Evolutionary conservation across 2,888 invertebrate genomes (phyloP).

Genomic region (Tipula vernalis): DNA sequence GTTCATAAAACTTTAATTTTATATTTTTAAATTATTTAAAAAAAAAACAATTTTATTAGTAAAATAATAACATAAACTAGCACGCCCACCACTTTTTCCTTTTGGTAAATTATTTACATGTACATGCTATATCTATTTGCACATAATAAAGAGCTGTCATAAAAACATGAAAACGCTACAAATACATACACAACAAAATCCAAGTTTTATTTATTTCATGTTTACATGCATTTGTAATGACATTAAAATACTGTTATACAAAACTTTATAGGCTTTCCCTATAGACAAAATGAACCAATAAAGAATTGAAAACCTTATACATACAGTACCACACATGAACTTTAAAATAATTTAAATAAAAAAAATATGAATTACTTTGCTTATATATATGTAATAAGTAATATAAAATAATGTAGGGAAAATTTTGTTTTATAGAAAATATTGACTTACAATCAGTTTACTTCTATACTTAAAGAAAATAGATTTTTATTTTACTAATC

Average conservation of each 20-base stretch:
- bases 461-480: no score
- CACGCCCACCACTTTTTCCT: background rate
- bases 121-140: background rate
- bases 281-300: background rate
- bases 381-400: no score
- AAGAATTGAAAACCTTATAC: background rate
- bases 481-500: no score
- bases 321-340: no score
- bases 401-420: no score
- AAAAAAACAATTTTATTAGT: background rate
- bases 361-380: no score
- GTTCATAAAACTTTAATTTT: background rate
- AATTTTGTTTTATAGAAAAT: no score
- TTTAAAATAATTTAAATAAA: no score
- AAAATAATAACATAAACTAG: slow-evolving; percentile 5
- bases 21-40: background rate
- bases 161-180: slow-evolving; percentile 7
- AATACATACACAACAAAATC: background rate
- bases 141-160: slow-evolving; percentile 8
- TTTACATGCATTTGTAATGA: background rate
- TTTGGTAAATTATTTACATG: background rate
- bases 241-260: background rate
- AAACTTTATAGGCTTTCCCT: background rate
- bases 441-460: no score
- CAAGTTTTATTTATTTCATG: background rate